These are phyloP conservation scores for Yoshiicerus persimilis DNA, from an alignment of 1,140 invertebrate genomes.

Conservation along the genomic window DNA sequence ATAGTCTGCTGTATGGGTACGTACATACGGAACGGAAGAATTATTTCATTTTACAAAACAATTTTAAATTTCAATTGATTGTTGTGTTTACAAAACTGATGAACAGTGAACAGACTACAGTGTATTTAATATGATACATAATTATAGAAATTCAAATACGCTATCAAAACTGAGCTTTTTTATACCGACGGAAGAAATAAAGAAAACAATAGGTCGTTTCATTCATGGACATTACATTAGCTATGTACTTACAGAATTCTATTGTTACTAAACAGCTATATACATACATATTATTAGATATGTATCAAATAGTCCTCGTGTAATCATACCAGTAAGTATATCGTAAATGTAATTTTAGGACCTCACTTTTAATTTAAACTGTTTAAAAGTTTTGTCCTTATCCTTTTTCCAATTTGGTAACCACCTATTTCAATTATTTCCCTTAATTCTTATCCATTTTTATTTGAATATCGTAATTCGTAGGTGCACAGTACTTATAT, in stretches of 20 bases:
- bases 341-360: background rate
- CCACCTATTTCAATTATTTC: background rate
- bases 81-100: background rate
- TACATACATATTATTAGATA: background rate
- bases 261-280: background rate
- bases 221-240: background rate
- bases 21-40: background rate
- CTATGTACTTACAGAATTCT: background rate
- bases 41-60: background rate
- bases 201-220: background rate
- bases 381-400: background rate
- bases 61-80: background rate
- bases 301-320: background rate
- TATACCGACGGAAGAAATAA: conserved; percentile 13
- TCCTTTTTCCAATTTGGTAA: background rate
- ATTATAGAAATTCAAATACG: conserved; percentile 8
- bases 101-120: conserved; percentile 12
- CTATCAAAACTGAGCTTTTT: conserved; percentile 20
- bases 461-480: background rate
- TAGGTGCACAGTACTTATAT: background rate
- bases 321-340: background rate
- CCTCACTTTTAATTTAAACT: no score
- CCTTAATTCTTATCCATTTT: background rate
- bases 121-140: conserved; percentile 15
- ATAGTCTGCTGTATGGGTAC: background rate